Percentiles rank a stretch among this genome's conserved stretches.
These are phyloP conservation scores for Meghimatium bilineatum DNA, from an alignment of 2,888 invertebrate genomes.

Conservation along the genomic window DNA sequence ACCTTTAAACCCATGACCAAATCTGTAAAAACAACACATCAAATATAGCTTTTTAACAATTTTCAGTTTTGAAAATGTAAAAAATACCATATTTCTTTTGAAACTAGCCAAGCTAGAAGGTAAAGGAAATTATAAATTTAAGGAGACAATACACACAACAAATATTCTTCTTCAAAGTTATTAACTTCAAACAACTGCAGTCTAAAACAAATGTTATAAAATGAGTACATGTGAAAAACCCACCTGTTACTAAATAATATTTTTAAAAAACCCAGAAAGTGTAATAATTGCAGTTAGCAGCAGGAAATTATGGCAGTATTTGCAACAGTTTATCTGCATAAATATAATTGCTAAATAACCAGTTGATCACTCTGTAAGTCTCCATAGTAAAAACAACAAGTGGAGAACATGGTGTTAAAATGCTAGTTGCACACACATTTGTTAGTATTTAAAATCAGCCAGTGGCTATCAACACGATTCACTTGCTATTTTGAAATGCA, in stretches of 20 bases:
- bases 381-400: neutral
- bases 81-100: neutral
- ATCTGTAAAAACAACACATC: neutral
- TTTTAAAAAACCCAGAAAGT: too few species aligned
- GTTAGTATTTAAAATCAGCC: neutral
- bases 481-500: too few species aligned
- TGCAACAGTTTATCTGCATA: neutral
- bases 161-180: neutral
- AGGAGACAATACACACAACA: neutral
- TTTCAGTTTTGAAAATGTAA: neutral
- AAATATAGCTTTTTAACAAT: neutral
- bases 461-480: neutral
- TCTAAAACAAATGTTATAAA: neutral
- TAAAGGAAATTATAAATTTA: conserved; percentile 4
- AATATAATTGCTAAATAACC: neutral
- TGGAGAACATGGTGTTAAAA: too few species aligned
- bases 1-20: conserved; percentile 1
- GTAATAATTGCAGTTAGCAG: neutral
- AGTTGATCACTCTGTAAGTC: neutral
- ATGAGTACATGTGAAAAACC: too few species aligned
- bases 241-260: too few species aligned
- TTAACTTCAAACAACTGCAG: neutral
- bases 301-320: neutral
- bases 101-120: neutral
- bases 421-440: too few species aligned